Base-by-base conservation (phyloP, 2,888 invertebrate species). In the Drosophila paucipuncta region DNA sequence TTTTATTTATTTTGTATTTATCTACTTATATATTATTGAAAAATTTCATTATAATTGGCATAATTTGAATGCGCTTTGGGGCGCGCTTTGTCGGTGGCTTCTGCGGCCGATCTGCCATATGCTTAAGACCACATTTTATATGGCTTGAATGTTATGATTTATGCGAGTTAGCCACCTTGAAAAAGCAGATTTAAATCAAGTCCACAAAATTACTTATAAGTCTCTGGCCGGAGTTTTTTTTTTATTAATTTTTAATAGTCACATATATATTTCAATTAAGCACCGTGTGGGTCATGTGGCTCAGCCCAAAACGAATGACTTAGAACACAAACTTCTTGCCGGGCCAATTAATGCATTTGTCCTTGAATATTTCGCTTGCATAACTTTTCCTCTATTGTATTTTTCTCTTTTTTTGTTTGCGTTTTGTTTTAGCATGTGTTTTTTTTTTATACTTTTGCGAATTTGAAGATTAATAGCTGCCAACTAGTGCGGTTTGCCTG, bases 11-110 rank as follows among this genome's bases (percentile, higher is more conserved):
- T 53, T 72, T 35, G 60, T 78, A 73, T 79, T 61, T 72, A 76
- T 78, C 61, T 78, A 78, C 70, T 58, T 79, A 69, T 69, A 66
- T 80, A 53, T 64, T 67, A 62, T 73, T 80, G 69, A 78, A 73
- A 82, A 75, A 82, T 88, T 83, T 85, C 77, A 88, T 85, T 85
- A 85, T 85, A 85, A 85, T 88, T 85, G 85, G 80, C 85, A 85
- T 85, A 80, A 85, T 88, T 85, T 88, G 75, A 85, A 85, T 85
- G 85, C 85, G 89, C 82, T 88, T 83, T 85, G 85, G 75, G 81
- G 83, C 81, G 88, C 75, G 85, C 76, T 80, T 76, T 79, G 79
- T 81, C 68, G 70, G 77, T 61, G 66, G 63, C 22, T 78, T 50
- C 39, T 30, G 28, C 41, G 41, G 47, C n/a, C 25, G n/a, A 52